A percentile compares a stretch with the other conserved stretches of the same genome.
These are phyloP conservation scores for Helostoma temminkii DNA, from an alignment of 2,797 vertebrate genomes.

Conservation along the genomic window DNA sequence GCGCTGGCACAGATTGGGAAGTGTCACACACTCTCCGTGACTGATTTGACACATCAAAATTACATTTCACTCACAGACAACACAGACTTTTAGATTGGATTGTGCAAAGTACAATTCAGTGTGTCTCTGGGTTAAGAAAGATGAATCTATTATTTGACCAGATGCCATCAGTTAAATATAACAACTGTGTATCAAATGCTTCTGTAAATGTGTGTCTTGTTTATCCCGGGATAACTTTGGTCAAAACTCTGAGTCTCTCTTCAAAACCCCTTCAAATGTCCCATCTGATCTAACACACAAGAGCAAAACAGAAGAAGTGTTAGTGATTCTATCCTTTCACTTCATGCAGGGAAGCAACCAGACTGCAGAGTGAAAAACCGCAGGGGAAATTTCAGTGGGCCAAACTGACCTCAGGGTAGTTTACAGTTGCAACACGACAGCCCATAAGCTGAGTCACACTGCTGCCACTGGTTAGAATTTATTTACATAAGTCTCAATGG, in stretches of 20 bases:
- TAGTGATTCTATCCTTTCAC: constrained; percentile 41
- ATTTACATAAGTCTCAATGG: constrained; percentile 44
- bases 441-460: constrained; percentile 51
- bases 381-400: constrained; percentile 65
- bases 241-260: constrained; percentile 3
- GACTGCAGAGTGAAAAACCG: constrained; percentile 55
- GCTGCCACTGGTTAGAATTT: constrained; percentile 12
- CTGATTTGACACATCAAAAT: constrained; percentile 32
- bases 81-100: neutral
- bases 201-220: neutral
- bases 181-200: neutral
- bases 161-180: neutral
- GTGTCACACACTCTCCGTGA: constrained; percentile 66
- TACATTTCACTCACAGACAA: constrained; percentile 29
- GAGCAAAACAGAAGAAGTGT: constrained; percentile 1
- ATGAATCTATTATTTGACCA: neutral
- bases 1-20: constrained; percentile 51
- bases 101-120: neutral
- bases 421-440: constrained; percentile 56
- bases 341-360: constrained; percentile 32
- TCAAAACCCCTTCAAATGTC: constrained; percentile 59
- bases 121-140: neutral
- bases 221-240: neutral
- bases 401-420: constrained; percentile 59
- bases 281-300: constrained; percentile 7